Evolutionary conservation across 1,140 invertebrate species (phyloP).

Genomic region (Asbolus verrucosus): DNA sequence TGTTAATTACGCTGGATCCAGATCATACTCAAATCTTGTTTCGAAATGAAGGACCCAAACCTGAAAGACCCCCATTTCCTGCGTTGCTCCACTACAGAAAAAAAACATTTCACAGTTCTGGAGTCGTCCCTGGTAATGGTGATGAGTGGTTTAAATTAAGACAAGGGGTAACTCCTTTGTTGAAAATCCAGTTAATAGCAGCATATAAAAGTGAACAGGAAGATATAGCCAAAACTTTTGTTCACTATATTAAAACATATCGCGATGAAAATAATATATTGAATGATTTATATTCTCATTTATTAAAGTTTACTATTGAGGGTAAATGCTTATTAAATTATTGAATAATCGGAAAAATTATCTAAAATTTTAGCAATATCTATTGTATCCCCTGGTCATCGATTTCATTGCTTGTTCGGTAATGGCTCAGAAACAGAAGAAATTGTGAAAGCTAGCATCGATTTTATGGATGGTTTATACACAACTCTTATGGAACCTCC

Average conservation of each 20-base stretch:
- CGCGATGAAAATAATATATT: conserved; percentile 52
- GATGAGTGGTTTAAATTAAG: conserved; percentile 64
- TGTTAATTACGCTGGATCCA: conserved; percentile 61
- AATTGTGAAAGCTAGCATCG: conserved; percentile 60
- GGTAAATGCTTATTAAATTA: conserved; percentile 52
- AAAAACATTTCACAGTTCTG: conserved; percentile 61
- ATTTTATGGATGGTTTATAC: conserved; percentile 65
- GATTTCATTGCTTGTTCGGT: conserved; percentile 56
- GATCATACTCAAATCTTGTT: conserved; percentile 62
- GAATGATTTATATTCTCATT: conserved; percentile 59
- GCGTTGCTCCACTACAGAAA: conserved; percentile 60
- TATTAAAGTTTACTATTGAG: conserved; percentile 63
- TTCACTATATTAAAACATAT: conserved; percentile 58
- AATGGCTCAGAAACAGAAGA: conserved; percentile 47
- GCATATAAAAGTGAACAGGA: conserved; percentile 57
- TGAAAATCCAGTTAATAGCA: conserved; percentile 56
- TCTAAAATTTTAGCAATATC: conserved; percentile 62
- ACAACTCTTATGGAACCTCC: conserved; percentile 62
- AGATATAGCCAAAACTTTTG: conserved; percentile 59
- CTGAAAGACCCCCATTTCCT: conserved; percentile 61
- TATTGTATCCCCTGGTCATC: conserved; percentile 61
- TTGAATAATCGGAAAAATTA: conserved; percentile 1
- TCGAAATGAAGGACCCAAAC: conserved; percentile 61
- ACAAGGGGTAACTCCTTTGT: conserved; percentile 58
- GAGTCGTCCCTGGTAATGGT: conserved; percentile 64